These are phyloP conservation scores for Ethmia dodecea DNA, from an alignment of 2,888 invertebrate species.

Conservation along the genomic window DNA sequence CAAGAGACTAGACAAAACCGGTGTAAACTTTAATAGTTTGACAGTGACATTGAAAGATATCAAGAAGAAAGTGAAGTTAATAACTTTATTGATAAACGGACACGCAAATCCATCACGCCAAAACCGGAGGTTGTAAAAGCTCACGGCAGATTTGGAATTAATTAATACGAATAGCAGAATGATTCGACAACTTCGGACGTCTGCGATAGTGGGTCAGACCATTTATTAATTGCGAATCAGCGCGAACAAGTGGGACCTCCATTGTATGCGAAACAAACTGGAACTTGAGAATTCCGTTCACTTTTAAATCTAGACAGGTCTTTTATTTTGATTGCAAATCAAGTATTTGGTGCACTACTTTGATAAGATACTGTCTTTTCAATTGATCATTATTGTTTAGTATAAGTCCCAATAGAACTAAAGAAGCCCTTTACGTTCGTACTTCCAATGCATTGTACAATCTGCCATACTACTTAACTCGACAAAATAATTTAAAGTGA, in stretches of 20 bases:
- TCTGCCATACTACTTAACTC: too few relatives aligned
- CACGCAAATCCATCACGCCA: slow-evolving; percentile 42
- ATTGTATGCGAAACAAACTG: slow-evolving; percentile 63
- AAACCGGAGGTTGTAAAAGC: slow-evolving; percentile 41
- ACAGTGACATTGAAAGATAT: slow-evolving; percentile 37
- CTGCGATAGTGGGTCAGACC: slow-evolving; percentile 58
- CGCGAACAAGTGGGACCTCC: slow-evolving; percentile 57
- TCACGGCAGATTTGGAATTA: slow-evolving; percentile 48
- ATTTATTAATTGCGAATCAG: slow-evolving; percentile 70
- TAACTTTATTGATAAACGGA: slow-evolving; percentile 41
- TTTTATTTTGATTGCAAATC: slow-evolving; percentile 11
- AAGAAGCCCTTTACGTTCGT: too few relatives aligned
- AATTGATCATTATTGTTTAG: too few relatives aligned
- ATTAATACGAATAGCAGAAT: slow-evolving; percentile 50
- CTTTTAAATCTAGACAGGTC: slow-evolving; percentile 47
- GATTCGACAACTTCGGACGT: slow-evolving; percentile 54
- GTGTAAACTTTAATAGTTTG: too few relatives aligned
- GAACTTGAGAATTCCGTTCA: slow-evolving; percentile 65
- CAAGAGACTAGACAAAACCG: too few relatives aligned
- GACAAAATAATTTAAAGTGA: too few relatives aligned
- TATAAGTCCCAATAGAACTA: too few relatives aligned
- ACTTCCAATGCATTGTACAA: too few relatives aligned
- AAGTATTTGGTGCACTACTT: too few relatives aligned
- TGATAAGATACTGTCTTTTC: too few relatives aligned
- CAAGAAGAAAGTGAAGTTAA: slow-evolving; percentile 55